Conservation (phyloP, 92 coral and sea anemone genomes). For the Porites evermanni region DNA sequence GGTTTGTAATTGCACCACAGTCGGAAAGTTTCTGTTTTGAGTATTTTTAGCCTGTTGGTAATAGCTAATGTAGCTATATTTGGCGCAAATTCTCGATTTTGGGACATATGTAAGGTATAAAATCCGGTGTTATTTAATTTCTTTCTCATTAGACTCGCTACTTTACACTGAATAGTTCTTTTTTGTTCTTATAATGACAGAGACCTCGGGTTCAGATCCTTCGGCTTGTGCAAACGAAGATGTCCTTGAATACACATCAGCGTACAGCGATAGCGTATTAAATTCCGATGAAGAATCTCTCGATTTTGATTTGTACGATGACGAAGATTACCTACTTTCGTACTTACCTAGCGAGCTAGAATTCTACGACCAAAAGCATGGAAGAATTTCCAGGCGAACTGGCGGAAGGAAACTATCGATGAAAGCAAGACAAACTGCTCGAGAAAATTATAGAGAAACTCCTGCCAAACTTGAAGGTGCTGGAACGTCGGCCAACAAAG, state of each 20-base stretch:
- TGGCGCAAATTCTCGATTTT: neutral
- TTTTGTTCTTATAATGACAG: slow-evolving; percentile 13
- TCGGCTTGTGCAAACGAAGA: neutral
- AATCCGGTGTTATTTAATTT: neutral
- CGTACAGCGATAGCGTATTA: neutral
- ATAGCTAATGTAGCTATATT: neutral
- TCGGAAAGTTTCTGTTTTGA: slow-evolving; percentile 4
- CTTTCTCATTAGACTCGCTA: neutral
- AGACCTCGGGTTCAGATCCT: neutral
- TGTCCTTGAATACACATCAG: neutral
- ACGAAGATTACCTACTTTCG: slow-evolving; percentile 4
- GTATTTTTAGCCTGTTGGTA: slow-evolving; percentile 15
- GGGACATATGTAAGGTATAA: slow-evolving; percentile 18
- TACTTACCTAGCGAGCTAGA: slow-evolving; percentile 43
- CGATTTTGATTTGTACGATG: slow-evolving; percentile 29
- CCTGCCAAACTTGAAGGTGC: neutral
- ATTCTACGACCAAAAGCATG: slow-evolving; percentile 60
- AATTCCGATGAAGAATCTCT: neutral
- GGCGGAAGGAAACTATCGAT: slow-evolving; percentile 13
- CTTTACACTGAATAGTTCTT: neutral
- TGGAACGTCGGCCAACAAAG: neutral
- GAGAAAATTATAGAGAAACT: neutral
- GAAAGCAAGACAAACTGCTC: neutral
- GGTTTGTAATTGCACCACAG: slow-evolving; percentile 31
- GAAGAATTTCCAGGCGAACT: slow-evolving; percentile 38